phyloP scores from a whole-genome alignment of 2,113 vertebrate species.

The Porphyrio hochstetteri region DNA sequence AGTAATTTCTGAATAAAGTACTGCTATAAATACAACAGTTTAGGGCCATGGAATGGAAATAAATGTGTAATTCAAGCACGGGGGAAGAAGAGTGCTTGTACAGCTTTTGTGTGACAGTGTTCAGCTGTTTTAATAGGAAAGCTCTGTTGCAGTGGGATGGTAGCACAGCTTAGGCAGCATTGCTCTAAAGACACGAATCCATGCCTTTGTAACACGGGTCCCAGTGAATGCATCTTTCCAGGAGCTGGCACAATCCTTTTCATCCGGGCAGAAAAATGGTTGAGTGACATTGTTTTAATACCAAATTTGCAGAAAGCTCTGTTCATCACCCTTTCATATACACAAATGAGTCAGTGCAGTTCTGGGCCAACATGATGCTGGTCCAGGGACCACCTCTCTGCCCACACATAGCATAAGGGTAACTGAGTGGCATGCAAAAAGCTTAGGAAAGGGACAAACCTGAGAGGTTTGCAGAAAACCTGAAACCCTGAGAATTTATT shows the following conservation, averaged over 20 bases:
- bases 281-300: background rate
- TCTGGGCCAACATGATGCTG: background rate
- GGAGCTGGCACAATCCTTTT: background rate
- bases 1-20: slow-evolving; percentile 69
- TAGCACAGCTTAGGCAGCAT: background rate
- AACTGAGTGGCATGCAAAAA: background rate
- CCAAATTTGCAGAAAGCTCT: background rate
- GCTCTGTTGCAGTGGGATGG: background rate
- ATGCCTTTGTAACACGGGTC: background rate
- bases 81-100: background rate
- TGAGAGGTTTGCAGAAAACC: background rate
- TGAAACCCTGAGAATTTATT: background rate
- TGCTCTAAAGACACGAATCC: background rate
- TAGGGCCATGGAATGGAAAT: background rate
- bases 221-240: background rate
- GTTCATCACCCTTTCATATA: background rate
- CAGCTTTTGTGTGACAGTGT: background rate
- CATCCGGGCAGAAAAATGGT: background rate
- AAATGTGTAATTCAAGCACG: background rate
- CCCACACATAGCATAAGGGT: background rate
- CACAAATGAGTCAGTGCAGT: background rate
- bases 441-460: background rate
- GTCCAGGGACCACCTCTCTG: background rate
- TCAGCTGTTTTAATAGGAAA: background rate
- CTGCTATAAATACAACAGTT: background rate